Conservation (phyloP, 2,888 invertebrate genomes). For the Polymixis flavicincta region DNA sequence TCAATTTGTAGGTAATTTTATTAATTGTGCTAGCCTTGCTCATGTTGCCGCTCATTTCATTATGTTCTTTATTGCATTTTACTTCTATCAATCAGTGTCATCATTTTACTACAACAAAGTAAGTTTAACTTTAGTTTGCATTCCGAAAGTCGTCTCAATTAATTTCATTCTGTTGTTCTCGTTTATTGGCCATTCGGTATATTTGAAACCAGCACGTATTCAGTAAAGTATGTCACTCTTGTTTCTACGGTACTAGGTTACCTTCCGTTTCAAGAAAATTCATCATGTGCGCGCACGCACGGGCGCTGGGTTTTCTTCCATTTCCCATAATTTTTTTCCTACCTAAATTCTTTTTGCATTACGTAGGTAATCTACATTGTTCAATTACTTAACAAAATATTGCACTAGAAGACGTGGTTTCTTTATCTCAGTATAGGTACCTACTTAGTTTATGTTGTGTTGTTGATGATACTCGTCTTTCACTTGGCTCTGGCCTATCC, state of each 20-base stretch:
- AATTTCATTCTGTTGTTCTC: constrained; percentile 9
- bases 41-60: constrained; percentile 19
- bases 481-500: constrained; percentile 27
- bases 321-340: constrained; percentile 15
- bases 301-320: neutral
- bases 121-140: constrained; percentile 11
- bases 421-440: neutral
- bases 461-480: constrained; percentile 9
- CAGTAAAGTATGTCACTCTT: constrained; percentile 11
- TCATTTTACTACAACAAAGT: neutral
- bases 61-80: constrained; percentile 18
- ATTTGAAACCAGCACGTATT: constrained; percentile 6
- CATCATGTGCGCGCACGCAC: neutral
- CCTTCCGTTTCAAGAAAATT: constrained; percentile 2
- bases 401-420: constrained; percentile 5
- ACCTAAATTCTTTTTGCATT: constrained; percentile 1
- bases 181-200: neutral
- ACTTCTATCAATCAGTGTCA: neutral
- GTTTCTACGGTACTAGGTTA: neutral
- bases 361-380: neutral
- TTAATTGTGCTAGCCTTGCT: neutral
- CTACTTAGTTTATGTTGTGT: neutral
- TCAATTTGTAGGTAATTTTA: neutral
- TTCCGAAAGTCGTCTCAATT: neutral
- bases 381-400: neutral